phyloP scores from a whole-genome alignment of 2,113 vertebrate species.

The Callaeas wilsoni region DNA sequence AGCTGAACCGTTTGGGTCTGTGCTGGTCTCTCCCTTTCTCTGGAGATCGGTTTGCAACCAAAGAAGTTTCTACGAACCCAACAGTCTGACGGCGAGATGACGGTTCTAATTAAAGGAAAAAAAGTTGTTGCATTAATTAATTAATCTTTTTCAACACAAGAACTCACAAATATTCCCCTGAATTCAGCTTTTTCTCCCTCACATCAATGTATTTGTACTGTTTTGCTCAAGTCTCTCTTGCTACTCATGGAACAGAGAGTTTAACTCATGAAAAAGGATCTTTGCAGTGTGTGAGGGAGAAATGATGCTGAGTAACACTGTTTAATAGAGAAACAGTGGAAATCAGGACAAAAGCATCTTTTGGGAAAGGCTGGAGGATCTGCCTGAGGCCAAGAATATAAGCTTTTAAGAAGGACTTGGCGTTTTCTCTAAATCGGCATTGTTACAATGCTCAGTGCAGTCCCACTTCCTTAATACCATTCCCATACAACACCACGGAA shows the following conservation, averaged over 20 bases:
- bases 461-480: background rate
- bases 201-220: background rate
- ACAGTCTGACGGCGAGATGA: constrained; percentile 70
- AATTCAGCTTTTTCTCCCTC: background rate
- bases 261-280: background rate
- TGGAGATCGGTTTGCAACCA: constrained; percentile 61
- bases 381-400: background rate
- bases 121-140: background rate
- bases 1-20: constrained; percentile 77
- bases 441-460: background rate
- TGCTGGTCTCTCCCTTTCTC: constrained; percentile 73
- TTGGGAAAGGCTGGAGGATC: background rate
- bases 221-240: background rate
- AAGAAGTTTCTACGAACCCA: constrained; percentile 74
- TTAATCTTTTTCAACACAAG: background rate
- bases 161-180: background rate
- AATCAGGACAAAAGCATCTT: background rate
- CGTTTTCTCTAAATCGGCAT: background rate
- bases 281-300: background rate
- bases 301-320: background rate
- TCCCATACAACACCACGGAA: background rate
- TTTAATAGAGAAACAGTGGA: background rate
- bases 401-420: background rate
- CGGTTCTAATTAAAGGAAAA: constrained; percentile 68
- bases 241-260: background rate